phyloP scores from a whole-genome alignment of 1,140 invertebrate species.

The Eriosoma lanigerum region DNA sequence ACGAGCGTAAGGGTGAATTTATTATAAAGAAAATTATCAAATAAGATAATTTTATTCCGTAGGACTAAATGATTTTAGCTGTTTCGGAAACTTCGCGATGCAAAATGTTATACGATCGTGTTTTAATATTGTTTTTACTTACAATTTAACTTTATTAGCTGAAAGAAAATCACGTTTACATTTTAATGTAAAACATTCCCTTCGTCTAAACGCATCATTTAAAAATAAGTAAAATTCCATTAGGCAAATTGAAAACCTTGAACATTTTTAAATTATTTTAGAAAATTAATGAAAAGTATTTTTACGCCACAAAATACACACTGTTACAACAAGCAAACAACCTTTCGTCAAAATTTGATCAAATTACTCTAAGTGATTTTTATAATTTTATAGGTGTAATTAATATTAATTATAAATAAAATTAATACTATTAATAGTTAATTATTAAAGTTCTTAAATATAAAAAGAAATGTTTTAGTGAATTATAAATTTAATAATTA shows the following conservation, averaged over 20 bases:
- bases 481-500: too few relatives aligned
- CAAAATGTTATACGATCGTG: constrained; percentile 28
- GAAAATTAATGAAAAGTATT: not conserved
- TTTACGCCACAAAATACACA: not conserved
- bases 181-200: constrained; percentile 5
- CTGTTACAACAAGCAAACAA: too few relatives aligned
- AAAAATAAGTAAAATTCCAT: constrained; percentile 29
- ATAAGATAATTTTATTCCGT: constrained; percentile 25
- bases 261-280: not conserved
- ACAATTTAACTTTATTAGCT: constrained; percentile 30
- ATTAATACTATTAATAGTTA: too few relatives aligned
- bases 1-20: constrained; percentile 27
- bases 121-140: constrained; percentile 12
- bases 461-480: too few relatives aligned
- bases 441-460: too few relatives aligned
- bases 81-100: constrained; percentile 3
- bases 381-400: too few relatives aligned
- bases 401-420: too few relatives aligned
- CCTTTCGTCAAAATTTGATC: not conserved
- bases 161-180: constrained; percentile 7
- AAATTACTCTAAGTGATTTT: too few relatives aligned
- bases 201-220: not conserved
- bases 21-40: constrained; percentile 34
- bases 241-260: constrained; percentile 26
- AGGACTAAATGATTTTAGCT: constrained; percentile 27